phyloP scores from a whole-genome alignment of 1,140 invertebrate genomes.

The Ectropis grisescens region DNA sequence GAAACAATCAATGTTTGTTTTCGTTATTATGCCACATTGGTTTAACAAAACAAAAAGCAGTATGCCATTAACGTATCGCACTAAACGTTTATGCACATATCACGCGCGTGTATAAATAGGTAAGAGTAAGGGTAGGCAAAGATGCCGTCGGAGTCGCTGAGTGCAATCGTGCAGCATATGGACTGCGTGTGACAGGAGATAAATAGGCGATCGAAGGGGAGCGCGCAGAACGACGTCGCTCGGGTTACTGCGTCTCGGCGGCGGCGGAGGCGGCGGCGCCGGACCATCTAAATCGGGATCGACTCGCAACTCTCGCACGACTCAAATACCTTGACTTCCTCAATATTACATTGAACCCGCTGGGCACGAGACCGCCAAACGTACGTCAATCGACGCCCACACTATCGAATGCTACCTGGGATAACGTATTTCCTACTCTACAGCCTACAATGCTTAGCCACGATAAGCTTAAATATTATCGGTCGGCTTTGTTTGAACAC shows the following conservation, averaged over 20 bases:
- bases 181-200: no score
- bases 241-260: constrained; percentile 59
- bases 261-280: constrained; percentile 51
- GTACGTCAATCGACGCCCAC: constrained; percentile 63
- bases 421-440: constrained; percentile 19
- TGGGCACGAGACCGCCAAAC: constrained; percentile 52
- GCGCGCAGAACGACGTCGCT: constrained; percentile 54
- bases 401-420: background rate
- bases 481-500: no score
- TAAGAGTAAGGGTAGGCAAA: constrained; percentile 1
- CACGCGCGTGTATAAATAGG: constrained; percentile 8
- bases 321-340: constrained; percentile 70
- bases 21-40: no score
- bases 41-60: no score
- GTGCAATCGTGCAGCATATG: no score
- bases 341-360: constrained; percentile 69
- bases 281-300: constrained; percentile 66
- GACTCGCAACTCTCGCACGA: constrained; percentile 61
- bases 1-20: no score
- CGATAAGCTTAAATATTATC: no score
- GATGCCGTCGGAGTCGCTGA: no score
- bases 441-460: no score
- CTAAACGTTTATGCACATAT: background rate
- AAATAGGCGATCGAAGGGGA: constrained; percentile 22
- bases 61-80: no score